Evolutionary conservation across 1,140 invertebrate species (phyloP).

Genomic region (Melipona quadrifasciata): DNA sequence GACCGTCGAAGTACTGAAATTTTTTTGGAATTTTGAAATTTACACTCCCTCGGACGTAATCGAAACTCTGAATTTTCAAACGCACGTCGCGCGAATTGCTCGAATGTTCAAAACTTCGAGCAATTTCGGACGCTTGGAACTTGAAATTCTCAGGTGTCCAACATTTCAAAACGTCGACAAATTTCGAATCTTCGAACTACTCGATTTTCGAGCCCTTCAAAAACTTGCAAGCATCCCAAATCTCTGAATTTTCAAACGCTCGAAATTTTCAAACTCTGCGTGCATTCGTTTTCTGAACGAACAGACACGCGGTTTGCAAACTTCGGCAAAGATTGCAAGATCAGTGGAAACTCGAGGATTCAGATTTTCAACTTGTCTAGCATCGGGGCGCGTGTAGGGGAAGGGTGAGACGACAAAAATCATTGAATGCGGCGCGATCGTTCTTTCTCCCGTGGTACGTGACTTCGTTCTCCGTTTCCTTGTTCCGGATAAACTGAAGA

Average conservation of each 20-base stretch:
- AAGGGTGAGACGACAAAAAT: slow-evolving; percentile 30
- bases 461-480: slow-evolving; percentile 33
- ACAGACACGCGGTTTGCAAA: background rate
- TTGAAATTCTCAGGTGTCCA: too few species aligned
- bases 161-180: too few species aligned
- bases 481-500: slow-evolving; percentile 46
- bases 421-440: background rate
- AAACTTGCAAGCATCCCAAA: too few species aligned
- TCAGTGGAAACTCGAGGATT: slow-evolving; percentile 11
- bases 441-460: background rate
- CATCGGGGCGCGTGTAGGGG: background rate
- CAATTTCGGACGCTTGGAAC: too few species aligned
- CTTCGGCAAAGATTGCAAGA: background rate
- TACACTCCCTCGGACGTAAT: fast-evolving
- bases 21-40: too few species aligned
- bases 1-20: too few species aligned
- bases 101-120: background rate
- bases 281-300: background rate
- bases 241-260: background rate
- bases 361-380: background rate
- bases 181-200: too few species aligned
- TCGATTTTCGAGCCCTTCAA: too few species aligned
- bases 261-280: background rate
- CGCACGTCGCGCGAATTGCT: too few species aligned
- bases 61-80: fast-evolving